Evolutionary conservation across 2,113 vertebrate species (phyloP).

Genomic region (Lethenteron reissneri): DNA sequence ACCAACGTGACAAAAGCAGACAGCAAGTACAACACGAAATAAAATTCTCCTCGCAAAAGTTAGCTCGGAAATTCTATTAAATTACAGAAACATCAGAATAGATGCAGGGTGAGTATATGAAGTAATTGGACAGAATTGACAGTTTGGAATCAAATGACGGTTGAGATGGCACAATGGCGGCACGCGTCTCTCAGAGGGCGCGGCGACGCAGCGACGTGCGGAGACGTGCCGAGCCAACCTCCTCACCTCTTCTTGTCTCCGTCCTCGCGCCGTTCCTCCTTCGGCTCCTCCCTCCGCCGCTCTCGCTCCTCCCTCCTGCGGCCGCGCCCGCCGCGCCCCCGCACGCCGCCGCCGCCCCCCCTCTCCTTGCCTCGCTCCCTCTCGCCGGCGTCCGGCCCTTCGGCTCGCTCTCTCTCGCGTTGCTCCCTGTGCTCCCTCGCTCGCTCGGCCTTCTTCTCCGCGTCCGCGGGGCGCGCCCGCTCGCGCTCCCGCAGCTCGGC

Average conservation of each 20-base stretch:
- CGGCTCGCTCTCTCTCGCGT: neutral
- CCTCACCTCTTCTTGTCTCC: neutral
- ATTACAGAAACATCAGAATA: too few relatives aligned
- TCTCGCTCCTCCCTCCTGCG: neutral
- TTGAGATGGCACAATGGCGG: too few relatives aligned
- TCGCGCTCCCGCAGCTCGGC: neutral
- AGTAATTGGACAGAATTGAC: too few relatives aligned
- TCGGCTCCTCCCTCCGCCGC: neutral
- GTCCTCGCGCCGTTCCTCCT: neutral
- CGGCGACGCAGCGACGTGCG: neutral
- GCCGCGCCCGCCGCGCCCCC: neutral
- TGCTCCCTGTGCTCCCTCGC: neutral
- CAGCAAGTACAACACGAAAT: too few relatives aligned
- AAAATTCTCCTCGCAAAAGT: too few relatives aligned
- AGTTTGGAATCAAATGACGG: too few relatives aligned
- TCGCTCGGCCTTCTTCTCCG: neutral
- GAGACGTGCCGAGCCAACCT: neutral
- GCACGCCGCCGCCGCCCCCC: neutral
- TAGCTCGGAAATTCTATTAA: too few relatives aligned
- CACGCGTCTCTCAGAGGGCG: too few relatives aligned
- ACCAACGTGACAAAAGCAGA: too few relatives aligned
- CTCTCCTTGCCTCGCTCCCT: neutral
- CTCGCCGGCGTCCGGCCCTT: neutral
- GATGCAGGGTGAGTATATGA: too few relatives aligned
- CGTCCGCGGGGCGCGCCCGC: neutral